A percentile compares a stretch with the other conserved stretches of the same genome.
phyloP scores from a whole-genome alignment of 2,113 vertebrate genomes.

The Halichoeres trimaculatus region DNA sequence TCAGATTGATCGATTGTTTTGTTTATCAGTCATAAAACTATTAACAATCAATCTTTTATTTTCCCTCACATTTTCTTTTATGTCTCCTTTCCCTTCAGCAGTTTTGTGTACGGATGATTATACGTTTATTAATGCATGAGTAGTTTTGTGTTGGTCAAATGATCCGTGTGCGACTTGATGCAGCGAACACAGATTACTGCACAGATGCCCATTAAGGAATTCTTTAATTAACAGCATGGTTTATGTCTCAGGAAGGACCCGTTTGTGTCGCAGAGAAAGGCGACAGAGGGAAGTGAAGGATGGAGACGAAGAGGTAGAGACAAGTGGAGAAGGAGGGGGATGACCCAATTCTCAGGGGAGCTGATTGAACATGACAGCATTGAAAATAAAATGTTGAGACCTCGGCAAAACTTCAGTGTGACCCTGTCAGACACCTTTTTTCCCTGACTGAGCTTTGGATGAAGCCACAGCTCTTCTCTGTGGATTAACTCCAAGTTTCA shows the following conservation, averaged over 20 bases:
- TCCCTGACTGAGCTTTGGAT: constrained; percentile 9
- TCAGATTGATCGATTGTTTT: constrained; percentile 84
- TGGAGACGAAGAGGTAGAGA: constrained; percentile 46
- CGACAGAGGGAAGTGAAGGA: constrained; percentile 43
- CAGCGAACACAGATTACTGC: constrained; percentile 66
- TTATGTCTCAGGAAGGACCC: constrained; percentile 71
- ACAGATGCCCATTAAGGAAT: constrained; percentile 82
- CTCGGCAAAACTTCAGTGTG: constrained; percentile 47
- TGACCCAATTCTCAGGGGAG: constrained; percentile 63
- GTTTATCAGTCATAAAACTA: constrained; percentile 85
- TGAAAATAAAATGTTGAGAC: constrained; percentile 63
- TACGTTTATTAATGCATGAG: constrained; percentile 84
- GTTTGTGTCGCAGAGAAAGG: constrained; percentile 42
- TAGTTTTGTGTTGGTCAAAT: constrained; percentile 81
- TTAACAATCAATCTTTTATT: constrained; percentile 81
- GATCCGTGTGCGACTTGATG: constrained; percentile 73
- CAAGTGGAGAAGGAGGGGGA: constrained; percentile 6
- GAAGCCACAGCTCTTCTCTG: constrained; percentile 11
- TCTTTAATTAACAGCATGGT: constrained; percentile 80
- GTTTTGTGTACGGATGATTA: constrained; percentile 81
- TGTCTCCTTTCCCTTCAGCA: constrained; percentile 47
- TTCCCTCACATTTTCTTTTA: constrained; percentile 12
- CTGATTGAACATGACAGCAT: constrained; percentile 69
- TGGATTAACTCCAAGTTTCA: constrained; percentile 61
- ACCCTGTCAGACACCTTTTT: constrained; percentile 47